phyloP scores from a whole-genome alignment of 1,140 invertebrate genomes.

The Arion vulgaris region DNA sequence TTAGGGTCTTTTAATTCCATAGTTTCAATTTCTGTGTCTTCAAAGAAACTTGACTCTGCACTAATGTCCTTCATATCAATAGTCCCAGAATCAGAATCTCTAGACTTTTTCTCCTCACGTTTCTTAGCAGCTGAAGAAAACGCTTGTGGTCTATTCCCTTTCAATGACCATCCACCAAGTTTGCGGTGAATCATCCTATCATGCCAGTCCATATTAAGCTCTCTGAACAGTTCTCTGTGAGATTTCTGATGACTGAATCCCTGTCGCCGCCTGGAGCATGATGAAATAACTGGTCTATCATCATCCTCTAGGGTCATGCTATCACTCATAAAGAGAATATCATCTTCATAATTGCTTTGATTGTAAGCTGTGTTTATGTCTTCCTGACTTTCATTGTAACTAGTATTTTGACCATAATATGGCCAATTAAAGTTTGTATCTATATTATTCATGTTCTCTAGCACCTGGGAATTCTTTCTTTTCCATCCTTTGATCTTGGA shows the following conservation, averaged over 20 bases:
- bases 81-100: neutral
- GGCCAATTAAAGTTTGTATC: neutral
- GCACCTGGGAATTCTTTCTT: conserved; percentile 47
- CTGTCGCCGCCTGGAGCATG: conserved; percentile 36
- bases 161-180: conserved; percentile 50
- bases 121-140: conserved; percentile 26
- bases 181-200: conserved; percentile 55
- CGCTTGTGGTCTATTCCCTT: conserved; percentile 26
- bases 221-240: conserved; percentile 49
- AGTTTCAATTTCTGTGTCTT: neutral
- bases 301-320: neutral
- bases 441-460: neutral
- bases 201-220: conserved; percentile 48
- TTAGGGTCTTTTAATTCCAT: neutral
- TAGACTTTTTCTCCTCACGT: conserved; percentile 39
- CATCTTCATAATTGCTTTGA: neutral
- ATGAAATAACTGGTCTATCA: neutral
- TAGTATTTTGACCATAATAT: neutral
- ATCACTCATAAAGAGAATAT: neutral
- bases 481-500: conserved; percentile 68
- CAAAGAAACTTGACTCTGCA: neutral
- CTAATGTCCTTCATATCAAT: conserved; percentile 1
- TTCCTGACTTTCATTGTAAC: neutral
- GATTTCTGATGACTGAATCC: conserved; percentile 42
- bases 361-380: neutral